Percentiles rank a stretch among this genome's conserved stretches.
phyloP scores from a whole-genome alignment of 2,888 invertebrate species.

The Drosophila setosimentum region DNA sequence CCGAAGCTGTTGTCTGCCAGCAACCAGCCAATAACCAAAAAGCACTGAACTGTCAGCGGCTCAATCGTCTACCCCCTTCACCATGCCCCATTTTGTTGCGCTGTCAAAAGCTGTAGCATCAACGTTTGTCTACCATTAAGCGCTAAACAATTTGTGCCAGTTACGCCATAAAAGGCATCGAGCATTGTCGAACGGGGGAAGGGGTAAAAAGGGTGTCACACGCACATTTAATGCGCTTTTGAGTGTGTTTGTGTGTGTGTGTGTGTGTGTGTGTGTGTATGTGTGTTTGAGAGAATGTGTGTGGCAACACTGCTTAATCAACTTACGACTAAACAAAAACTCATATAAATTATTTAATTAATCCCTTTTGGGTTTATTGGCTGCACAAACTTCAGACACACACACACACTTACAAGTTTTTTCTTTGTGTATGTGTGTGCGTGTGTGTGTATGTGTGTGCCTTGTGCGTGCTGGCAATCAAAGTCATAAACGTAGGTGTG shows the following conservation, averaged over 20 bases:
- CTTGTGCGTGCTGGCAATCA: conserved; percentile 73
- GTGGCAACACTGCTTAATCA: conserved; percentile 66
- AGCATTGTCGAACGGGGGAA: not conserved
- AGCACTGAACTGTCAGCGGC: conserved; percentile 26
- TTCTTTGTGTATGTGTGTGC: conserved; percentile 8
- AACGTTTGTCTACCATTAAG: conserved; percentile 69
- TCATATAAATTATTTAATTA: conserved; percentile 78
- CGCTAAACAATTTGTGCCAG: conserved; percentile 61
- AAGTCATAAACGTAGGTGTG: conserved; percentile 77
- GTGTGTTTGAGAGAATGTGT: conserved; percentile 8
- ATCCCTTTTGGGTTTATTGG: conserved; percentile 73
- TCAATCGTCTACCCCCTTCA: not conserved
- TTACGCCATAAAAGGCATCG: conserved; percentile 48
- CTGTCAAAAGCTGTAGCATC: conserved; percentile 46
- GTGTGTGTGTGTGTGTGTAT: conserved; percentile 5
- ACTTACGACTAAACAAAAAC: conserved; percentile 75
- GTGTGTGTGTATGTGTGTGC: conserved; percentile 17
- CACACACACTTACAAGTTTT: conserved; percentile 8
- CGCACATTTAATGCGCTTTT: conserved; percentile 72
- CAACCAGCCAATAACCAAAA: conserved; percentile 7
- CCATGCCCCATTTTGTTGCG: conserved; percentile 8
- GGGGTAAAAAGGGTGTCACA: conserved; percentile 37
- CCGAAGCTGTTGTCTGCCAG: conserved; percentile 13
- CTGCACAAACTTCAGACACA: conserved; percentile 44
- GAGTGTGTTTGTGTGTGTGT: conserved; percentile 17